A percentile compares a stretch with the other conserved stretches of the same genome.
phyloP scores from a whole-genome alignment of 2,113 vertebrate genomes.

The Blennius ocellaris region DNA sequence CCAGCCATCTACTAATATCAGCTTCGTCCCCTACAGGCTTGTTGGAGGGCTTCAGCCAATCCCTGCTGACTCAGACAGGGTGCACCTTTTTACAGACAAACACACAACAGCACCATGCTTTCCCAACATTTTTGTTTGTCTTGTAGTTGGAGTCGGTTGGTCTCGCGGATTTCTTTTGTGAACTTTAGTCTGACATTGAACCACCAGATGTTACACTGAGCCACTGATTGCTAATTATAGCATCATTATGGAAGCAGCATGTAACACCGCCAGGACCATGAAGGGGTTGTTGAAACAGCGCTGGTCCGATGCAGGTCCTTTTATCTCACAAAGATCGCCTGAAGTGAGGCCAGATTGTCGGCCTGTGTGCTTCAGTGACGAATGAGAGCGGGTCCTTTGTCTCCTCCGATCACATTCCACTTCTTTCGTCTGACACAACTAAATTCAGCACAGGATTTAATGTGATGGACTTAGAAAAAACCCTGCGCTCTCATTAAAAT shows the following conservation, averaged over 20 bases:
- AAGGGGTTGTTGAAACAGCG: slow-evolving; percentile 13
- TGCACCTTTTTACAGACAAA: no score
- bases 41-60: no score
- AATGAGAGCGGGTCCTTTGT: slow-evolving; percentile 12
- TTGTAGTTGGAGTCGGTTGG: no score
- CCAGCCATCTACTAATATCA: no score
- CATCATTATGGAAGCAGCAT: slow-evolving; percentile 6
- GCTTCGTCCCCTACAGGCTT: no score
- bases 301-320: slow-evolving; percentile 15
- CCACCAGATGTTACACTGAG: slow-evolving; percentile 19
- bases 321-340: slow-evolving; percentile 14
- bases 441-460: slow-evolving; percentile 39
- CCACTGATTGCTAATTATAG: slow-evolving; percentile 27
- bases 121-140: no score
- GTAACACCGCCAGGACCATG: neutral
- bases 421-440: slow-evolving; percentile 18
- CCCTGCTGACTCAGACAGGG: no score
- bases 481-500: slow-evolving; percentile 50
- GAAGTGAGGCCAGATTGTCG: slow-evolving; percentile 13
- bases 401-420: slow-evolving; percentile 1
- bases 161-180: slow-evolving; percentile 1
- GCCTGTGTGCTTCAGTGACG: slow-evolving; percentile 3
- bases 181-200: slow-evolving; percentile 15
- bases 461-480: slow-evolving; percentile 43
- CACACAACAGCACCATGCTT: no score